Conservation (phyloP, 2,113 vertebrate species). For the Limnothrissa miodon region DNA sequence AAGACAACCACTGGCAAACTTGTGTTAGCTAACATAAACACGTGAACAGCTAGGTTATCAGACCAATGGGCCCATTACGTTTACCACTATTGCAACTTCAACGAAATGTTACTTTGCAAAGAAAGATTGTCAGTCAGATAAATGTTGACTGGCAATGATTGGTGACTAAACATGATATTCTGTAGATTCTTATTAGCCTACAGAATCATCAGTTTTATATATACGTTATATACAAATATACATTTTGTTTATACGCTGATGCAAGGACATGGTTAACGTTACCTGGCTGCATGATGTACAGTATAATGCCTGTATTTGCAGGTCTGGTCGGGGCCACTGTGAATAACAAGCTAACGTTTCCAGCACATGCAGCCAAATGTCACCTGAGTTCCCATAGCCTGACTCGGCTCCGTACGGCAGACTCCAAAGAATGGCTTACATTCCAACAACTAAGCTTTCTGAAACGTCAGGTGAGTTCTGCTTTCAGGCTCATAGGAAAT, state of each 20-base stretch:
- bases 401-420: slow-evolving; percentile 63
- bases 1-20: not conserved
- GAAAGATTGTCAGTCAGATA: no score
- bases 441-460: slow-evolving; percentile 85
- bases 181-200: no score
- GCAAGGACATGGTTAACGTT: not conserved
- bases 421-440: slow-evolving; percentile 66
- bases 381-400: slow-evolving; percentile 58
- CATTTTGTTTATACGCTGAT: no score
- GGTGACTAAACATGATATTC: no score
- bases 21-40: no score
- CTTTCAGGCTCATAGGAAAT: no score
- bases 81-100: not conserved
- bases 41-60: not conserved
- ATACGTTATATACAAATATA: no score
- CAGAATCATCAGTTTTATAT: no score
- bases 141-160: no score
- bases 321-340: slow-evolving; percentile 69
- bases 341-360: slow-evolving; percentile 59
- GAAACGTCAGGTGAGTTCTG: slow-evolving; percentile 80
- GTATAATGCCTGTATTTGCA: slow-evolving; percentile 39
- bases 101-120: not conserved
- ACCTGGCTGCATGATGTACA: not conserved
- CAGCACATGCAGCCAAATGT: slow-evolving; percentile 48
- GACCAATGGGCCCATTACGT: not conserved